phyloP scores from a whole-genome alignment of 2,113 vertebrate species.

The Probosciger aterrimus region DNA sequence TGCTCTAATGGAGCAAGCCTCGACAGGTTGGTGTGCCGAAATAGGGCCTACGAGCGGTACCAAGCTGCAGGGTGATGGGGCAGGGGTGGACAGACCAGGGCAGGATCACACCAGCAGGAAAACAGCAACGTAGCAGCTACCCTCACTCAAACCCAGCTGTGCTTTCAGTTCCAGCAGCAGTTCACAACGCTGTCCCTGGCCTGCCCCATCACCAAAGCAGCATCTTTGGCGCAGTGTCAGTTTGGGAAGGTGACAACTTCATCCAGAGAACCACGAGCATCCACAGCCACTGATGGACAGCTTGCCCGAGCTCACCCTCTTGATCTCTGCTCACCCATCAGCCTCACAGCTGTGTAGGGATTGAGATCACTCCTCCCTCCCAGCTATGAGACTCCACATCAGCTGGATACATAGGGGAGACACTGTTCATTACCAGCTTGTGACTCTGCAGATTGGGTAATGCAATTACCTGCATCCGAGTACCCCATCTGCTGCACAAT shows the following conservation, averaged over 20 bases:
- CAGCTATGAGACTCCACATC: neutral
- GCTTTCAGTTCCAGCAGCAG: neutral
- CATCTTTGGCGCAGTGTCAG: neutral
- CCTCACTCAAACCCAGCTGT: neutral
- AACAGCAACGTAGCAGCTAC: neutral
- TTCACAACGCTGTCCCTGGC: neutral
- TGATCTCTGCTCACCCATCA: neutral
- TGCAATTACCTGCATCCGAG: rapidly evolving
- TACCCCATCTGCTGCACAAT: rapidly evolving
- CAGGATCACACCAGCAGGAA: neutral
- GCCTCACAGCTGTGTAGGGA: rapidly evolving
- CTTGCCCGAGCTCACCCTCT: rapidly evolving
- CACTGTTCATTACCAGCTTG: rapidly evolving
- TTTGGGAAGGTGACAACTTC: neutral
- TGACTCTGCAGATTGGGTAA: neutral
- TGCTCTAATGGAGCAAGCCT: rapidly evolving
- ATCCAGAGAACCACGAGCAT: neutral
- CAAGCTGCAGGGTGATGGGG: neutral
- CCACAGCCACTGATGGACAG: neutral
- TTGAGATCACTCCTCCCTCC: neutral
- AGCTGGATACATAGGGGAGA: neutral
- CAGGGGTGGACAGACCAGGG: neutral
- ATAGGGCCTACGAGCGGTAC: rapidly evolving
- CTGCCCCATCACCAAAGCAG: neutral
- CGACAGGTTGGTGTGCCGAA: rapidly evolving